A percentile compares a stretch with the other conserved stretches of the same genome.
phyloP scores from a whole-genome alignment of 2,113 vertebrate genomes.

The Prunella fulvescens region DNA sequence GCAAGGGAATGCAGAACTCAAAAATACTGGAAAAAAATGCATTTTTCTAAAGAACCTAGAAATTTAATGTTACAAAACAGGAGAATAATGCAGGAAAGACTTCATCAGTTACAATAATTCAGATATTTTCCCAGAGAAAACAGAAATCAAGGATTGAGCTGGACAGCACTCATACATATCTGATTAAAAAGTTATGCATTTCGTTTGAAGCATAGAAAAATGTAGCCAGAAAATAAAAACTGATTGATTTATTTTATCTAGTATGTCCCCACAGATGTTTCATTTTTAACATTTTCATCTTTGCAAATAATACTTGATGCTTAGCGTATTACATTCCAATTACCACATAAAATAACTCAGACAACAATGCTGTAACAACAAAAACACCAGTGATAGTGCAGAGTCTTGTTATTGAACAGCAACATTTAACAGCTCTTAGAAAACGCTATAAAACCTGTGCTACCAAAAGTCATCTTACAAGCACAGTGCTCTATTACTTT shows the following conservation, averaged over 20 bases:
- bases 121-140: neutral
- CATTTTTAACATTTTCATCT: neutral
- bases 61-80: neutral
- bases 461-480: neutral
- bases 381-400: neutral
- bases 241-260: neutral
- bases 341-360: neutral
- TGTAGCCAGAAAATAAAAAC: neutral
- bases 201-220: neutral
- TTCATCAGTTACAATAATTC: neutral
- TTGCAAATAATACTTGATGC: neutral
- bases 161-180: neutral
- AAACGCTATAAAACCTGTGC: neutral
- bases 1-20: neutral
- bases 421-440: neutral
- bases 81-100: neutral
- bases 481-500: neutral
- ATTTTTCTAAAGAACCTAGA: neutral
- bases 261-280: neutral
- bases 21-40: fast-evolving
- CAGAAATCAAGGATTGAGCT: neutral
- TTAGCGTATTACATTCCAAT: neutral
- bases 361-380: neutral
- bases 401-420: neutral
- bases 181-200: neutral